Evolutionary conservation across 1,140 invertebrate species (phyloP).

Genomic region (Melitaea cinxia): DNA sequence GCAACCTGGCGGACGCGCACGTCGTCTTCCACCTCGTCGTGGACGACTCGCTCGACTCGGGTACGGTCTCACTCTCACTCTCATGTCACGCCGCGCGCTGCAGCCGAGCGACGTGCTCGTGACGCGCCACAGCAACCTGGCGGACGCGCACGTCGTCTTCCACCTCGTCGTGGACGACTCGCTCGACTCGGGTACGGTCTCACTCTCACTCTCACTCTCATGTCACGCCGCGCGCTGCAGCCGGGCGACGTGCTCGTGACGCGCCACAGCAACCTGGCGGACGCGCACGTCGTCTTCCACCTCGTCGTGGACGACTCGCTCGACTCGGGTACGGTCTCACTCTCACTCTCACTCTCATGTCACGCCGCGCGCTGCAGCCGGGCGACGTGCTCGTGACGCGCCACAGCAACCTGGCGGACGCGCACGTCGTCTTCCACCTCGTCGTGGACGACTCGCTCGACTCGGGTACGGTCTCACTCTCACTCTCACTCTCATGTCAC

Average conservation of each 20-base stretch:
- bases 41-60: slow-evolving; percentile 85
- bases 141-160: slow-evolving; percentile 96
- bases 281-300: slow-evolving; percentile 97
- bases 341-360: no score
- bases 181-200: slow-evolving; percentile 80
- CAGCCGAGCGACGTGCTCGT: slow-evolving; percentile 96
- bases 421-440: slow-evolving; percentile 97
- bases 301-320: slow-evolving; percentile 90
- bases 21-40: slow-evolving; percentile 97
- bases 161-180: slow-evolving; percentile 93
- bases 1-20: slow-evolving; percentile 96
- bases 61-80: slow-evolving; percentile 53
- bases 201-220: no score
- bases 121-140: slow-evolving; percentile 97
- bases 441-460: slow-evolving; percentile 88
- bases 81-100: no score
- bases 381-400: slow-evolving; percentile 97
- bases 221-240: slow-evolving; percentile 83
- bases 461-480: slow-evolving; percentile 70
- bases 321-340: slow-evolving; percentile 75
- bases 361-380: slow-evolving; percentile 84
- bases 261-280: slow-evolving; percentile 96
- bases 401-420: slow-evolving; percentile 97
- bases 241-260: slow-evolving; percentile 97
- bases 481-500: no score